phyloP scores from a whole-genome alignment of 2,797 vertebrate genomes.

The Pantherophis alleghaniensis region DNA sequence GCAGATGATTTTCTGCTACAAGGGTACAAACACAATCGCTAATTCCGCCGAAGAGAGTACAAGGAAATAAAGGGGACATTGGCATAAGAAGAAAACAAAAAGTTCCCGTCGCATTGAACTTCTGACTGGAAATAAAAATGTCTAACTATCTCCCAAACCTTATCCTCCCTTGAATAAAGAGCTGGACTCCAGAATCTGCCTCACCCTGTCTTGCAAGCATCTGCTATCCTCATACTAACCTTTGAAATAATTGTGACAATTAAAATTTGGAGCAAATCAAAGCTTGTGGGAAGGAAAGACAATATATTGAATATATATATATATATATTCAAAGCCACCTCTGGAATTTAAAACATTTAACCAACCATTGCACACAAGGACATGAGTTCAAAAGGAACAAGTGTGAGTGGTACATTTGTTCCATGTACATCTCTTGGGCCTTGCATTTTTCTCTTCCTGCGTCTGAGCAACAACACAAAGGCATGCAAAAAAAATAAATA shows the following conservation, averaged over 20 bases:
- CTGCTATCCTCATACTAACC: background rate
- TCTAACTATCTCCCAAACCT: too few relatives aligned
- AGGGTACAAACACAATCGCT: too few relatives aligned
- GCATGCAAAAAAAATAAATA: background rate
- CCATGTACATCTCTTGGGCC: background rate
- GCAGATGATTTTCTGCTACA: too few relatives aligned
- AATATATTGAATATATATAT: background rate
- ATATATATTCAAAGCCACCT: background rate
- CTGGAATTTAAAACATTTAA: background rate
- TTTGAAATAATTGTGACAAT: background rate
- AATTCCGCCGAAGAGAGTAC: too few relatives aligned
- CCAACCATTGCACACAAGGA: background rate
- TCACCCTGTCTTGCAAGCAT: background rate
- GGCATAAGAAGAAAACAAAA: too few relatives aligned
- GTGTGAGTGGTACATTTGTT: background rate
- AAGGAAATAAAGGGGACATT: too few relatives aligned
- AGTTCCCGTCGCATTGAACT: too few relatives aligned
- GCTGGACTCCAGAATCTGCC: too few relatives aligned
- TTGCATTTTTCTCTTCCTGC: background rate
- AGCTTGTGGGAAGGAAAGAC: background rate
- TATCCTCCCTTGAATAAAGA: too few relatives aligned
- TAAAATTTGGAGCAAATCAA: background rate
- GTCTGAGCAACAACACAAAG: background rate
- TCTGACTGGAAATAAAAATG: too few relatives aligned
- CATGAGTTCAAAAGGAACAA: background rate